A percentile compares a stretch with the other conserved stretches of the same genome.
Evolutionary conservation across 1,140 invertebrate species (phyloP).

Genomic region (Achroia grisella): DNA sequence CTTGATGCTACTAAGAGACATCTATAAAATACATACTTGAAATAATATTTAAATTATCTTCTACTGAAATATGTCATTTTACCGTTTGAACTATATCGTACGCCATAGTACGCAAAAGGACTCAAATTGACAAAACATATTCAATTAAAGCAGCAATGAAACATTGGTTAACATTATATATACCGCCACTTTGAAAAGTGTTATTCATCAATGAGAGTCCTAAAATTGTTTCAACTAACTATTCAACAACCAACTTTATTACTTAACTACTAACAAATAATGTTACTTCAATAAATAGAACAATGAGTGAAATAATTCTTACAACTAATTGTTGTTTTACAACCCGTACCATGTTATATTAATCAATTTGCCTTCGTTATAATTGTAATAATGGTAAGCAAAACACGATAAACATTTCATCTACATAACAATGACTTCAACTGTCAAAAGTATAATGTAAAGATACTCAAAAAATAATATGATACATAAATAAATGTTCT

Average conservation of each 20-base stretch:
- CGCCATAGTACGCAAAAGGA: no score
- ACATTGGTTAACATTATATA: no score
- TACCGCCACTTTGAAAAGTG: not conserved
- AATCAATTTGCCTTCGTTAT: not conserved
- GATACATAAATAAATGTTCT: conserved; percentile 1
- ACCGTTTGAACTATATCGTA: no score
- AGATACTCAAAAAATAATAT: not conserved
- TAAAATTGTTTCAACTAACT: conserved; percentile 13
- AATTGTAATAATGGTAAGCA: no score
- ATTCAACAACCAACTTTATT: conserved; percentile 14
- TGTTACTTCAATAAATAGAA: conserved; percentile 20
- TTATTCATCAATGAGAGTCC: not conserved
- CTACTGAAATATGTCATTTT: no score
- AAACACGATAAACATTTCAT: no score
- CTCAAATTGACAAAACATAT: no score
- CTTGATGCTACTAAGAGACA: conserved; percentile 4
- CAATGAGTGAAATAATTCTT: conserved; percentile 18
- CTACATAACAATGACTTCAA: no score
- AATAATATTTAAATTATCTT: not conserved
- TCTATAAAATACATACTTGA: conserved; percentile 5
- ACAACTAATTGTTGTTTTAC: conserved; percentile 12
- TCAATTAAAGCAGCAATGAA: no score
- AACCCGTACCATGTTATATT: conserved; percentile 7
- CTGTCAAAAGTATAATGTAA: no score
- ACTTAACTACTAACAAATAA: conserved; percentile 5